phyloP scores from a whole-genome alignment of 2,888 invertebrate genomes.

The Lamproptera curius region DNA sequence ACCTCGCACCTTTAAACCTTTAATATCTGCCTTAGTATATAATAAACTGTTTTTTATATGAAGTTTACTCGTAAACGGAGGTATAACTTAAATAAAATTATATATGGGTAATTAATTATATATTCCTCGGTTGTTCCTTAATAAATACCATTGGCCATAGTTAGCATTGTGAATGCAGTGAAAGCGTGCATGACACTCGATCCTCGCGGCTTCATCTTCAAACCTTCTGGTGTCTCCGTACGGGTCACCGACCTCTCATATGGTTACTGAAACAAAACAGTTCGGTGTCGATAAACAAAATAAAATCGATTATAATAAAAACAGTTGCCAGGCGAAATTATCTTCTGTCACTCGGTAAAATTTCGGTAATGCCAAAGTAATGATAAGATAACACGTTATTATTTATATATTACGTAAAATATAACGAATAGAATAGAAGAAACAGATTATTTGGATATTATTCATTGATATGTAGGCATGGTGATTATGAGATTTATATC shows the following conservation, averaged over 20 bases:
- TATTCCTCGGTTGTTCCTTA: no score
- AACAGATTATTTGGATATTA: no score
- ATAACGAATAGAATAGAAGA: no score
- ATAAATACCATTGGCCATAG: conserved; percentile 87
- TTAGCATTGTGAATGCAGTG: conserved; percentile 89
- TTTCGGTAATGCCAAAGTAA: background rate
- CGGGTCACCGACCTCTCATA: conserved; percentile 65
- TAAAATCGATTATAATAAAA: background rate
- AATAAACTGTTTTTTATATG: no score
- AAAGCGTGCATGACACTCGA: conserved; percentile 89
- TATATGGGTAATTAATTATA: no score
- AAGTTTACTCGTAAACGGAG: no score
- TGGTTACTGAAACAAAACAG: conserved; percentile 40
- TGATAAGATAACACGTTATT: conserved; percentile 1
- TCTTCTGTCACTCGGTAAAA: background rate
- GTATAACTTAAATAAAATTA: no score
- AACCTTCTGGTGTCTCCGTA: conserved; percentile 29
- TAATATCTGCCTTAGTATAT: no score
- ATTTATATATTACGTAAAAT: no score
- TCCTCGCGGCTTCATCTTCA: conserved; percentile 76
- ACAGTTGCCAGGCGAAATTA: background rate
- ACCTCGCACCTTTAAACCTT: no score
- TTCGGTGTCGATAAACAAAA: background rate
- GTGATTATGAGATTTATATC: no score
- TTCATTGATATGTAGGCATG: no score